Base-by-base conservation (phyloP, 2,113 vertebrate species). In the Morone saxatilis region DNA sequence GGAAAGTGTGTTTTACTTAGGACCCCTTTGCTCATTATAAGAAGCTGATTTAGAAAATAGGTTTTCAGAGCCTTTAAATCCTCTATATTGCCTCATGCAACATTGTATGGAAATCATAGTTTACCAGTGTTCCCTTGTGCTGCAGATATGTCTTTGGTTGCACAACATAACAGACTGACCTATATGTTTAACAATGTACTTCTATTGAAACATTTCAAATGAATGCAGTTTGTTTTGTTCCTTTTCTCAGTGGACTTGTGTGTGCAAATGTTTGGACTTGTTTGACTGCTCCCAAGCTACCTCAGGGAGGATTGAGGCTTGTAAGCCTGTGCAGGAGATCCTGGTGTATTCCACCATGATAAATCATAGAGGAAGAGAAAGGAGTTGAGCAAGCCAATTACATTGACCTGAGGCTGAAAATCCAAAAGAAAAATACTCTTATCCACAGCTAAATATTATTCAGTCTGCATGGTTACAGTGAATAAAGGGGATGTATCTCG, bases 341-440 rank as follows among this genome's bases (percentile, higher is more conserved):
- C 20, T 71, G 61, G 10, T 62, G 61, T 83, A 86, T 83, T 82
- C 57, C 59, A 80, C 67, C 72, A 68, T 76, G 62, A 89, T 77
- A 76, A 88, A 90, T 86, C 80, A 84, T 53, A 81, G 48, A 69
- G 67, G 25, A 89, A 85, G 38, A 56, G 78, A 69, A 80, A 47
- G 62, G 11, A 71, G 72, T 19, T 17, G 50, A 86, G 81, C 51
- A 90, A 76, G 72, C 57, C 74, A 89, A 91, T 89, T 90, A 89
- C 38, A 69, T 67, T 76, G 56, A 81, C 71, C 68, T 19, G 61
- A 77, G 68, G 79, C 67, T 78, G 16, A 59, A 57, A 75, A 72
- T 60, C 9, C 48, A 53, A 70, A 40, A 78, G 25, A 85, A 74
- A 78, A 69, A 79, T 63, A 61, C 1, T 31, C 13, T 51, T 48